Base-by-base conservation (phyloP, 1,140 invertebrate species). In the Aricia agestis region DNA sequence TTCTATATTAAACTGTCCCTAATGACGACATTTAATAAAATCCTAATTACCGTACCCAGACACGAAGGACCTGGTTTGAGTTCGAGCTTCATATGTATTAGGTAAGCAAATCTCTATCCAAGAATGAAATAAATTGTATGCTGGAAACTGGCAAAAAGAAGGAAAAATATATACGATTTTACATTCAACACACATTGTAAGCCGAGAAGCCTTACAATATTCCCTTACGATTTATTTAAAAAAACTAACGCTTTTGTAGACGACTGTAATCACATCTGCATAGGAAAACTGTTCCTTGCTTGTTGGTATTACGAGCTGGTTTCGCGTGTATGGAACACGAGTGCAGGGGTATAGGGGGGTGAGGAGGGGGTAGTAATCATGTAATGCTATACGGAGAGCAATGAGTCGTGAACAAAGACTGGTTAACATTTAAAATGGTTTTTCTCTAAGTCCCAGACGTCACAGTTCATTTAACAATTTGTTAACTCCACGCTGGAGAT, bases 351-450 rank as follows among this genome's bases (percentile, higher is more conserved):
- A 52, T 0, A 13, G 11, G 13, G 7, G 11, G 45, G 42, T 11
- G 42, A 13, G 45, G 45, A 5, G 17, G 41, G 32, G 4, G 58
- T 17, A 6, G 41, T 45, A 58, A 32, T 36, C 31, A n/a, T 61
- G 36, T 41, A 61, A 63, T 45, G 19, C 59, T 63, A 63, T 25
- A 19, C 68, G n/a, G 17, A 41, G 41, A 17, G 67, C 75, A 76
- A 73, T 74, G 71, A 74, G 66, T 71, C 75, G 71, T 78, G 77
- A 74, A 78, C 75, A 61, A 70, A 75, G 76, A 67, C 72, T 68
- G 72, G 68, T 76, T 74, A 72, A 74, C 75, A 76, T 74, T 74
- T 63, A 52, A 68, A 72, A 76, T 72, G 74, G 68, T 72, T 76
- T 74, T 74, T 74, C 68, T 72, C 58, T 67, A 68, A 52, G 42